A percentile compares a stretch with the other conserved stretches of the same genome.
Conservation (phyloP, 2,888 invertebrate genomes). For the Pandemis heparana region DNA sequence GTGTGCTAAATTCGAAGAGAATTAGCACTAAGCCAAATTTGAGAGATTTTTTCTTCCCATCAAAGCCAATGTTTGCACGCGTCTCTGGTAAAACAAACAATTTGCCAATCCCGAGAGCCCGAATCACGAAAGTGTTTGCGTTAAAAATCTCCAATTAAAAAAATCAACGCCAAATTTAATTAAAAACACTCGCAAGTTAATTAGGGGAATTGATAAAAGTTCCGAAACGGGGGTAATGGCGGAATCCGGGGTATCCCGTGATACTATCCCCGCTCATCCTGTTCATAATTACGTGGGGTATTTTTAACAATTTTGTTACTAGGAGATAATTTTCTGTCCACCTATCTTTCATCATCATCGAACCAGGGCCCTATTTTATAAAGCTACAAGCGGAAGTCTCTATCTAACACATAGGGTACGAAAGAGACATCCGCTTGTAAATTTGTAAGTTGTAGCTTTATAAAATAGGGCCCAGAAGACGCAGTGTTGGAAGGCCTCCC, state of each 20-base stretch:
- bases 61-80: background rate
- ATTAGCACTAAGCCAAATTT: no score
- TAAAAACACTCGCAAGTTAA: slow-evolving; percentile 45
- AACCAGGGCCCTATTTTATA: no score
- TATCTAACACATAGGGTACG: no score
- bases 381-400: no score
- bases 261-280: slow-evolving; percentile 71
- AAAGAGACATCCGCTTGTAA: no score
- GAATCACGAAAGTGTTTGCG: slow-evolving; percentile 26
- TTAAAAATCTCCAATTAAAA: slow-evolving; percentile 61
- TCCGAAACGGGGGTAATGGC: slow-evolving; percentile 49
- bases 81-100: background rate
- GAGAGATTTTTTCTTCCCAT: background rate
- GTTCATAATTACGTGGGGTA: slow-evolving; percentile 63
- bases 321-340: background rate
- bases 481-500: no score
- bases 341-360: no score
- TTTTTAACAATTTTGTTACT: slow-evolving; percentile 6
- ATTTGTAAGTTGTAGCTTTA: no score
- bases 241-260: slow-evolving; percentile 53
- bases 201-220: slow-evolving; percentile 70
- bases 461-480: no score
- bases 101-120: slow-evolving; percentile 33
- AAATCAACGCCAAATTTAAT: slow-evolving; percentile 61
- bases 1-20: no score